Conservation (phyloP, 2,888 invertebrate genomes). For the Cheilosia soror region DNA sequence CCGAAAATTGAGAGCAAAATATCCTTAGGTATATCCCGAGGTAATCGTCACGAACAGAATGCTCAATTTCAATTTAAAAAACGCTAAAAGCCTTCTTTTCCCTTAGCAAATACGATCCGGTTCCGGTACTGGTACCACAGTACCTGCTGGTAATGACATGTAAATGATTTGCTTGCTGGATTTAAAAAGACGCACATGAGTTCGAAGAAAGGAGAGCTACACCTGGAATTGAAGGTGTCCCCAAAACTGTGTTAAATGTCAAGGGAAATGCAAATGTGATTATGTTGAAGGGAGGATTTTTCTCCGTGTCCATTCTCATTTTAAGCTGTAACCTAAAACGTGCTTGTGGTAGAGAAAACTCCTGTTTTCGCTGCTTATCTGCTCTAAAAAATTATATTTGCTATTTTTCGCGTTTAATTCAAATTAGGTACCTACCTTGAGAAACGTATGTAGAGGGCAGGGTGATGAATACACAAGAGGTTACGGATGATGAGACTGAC, state of each 20-base stretch:
- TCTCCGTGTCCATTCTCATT: neutral
- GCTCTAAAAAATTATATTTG: neutral
- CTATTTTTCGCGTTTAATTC: constrained; percentile 23
- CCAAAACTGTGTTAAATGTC: constrained; percentile 44
- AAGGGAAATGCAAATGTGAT: constrained; percentile 63
- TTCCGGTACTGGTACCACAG: neutral
- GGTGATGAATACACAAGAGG: constrained; percentile 26
- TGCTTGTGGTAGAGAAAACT: neutral
- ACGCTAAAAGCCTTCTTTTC: neutral
- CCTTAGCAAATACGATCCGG: neutral
- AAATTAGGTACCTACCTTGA: constrained; percentile 26
- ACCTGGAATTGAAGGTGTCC: constrained; percentile 5
- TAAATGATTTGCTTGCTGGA: constrained; percentile 36
- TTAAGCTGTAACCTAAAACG: constrained; percentile 19
- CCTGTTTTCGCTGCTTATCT: neutral
- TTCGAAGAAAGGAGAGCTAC: neutral
- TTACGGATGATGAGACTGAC: neutral
- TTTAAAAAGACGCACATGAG: neutral
- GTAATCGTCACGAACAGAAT: constrained; percentile 2
- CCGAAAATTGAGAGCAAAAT: constrained; percentile 29
- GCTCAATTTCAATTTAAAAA: constrained; percentile 42
- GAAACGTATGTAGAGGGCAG: neutral
- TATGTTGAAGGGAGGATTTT: constrained; percentile 27
- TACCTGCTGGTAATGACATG: constrained; percentile 43
- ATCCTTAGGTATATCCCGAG: neutral